Evolutionary conservation across 1,140 invertebrate genomes (phyloP), one percentile per base, ranked within the genome.

Genomic region (Oncopodura yosiiana): DNA sequence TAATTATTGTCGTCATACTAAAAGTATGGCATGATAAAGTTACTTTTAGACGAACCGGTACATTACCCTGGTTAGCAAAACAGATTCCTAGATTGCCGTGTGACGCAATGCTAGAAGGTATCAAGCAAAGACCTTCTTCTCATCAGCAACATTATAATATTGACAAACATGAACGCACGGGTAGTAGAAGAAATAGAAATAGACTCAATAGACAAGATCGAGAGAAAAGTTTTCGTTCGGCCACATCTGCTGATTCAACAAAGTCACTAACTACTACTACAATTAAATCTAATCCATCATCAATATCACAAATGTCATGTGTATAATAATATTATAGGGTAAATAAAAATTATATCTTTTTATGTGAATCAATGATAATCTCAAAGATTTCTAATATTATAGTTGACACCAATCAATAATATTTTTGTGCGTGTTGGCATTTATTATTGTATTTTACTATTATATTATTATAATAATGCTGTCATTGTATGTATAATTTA

Each of bases 11-110:
- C 14, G 37, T 58, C 9, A 27, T 58, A 18, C 32, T 19, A 6
- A 58, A 58, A 52, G 49, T 53, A n/a, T 58, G 56, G 56, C 44
- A 58, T 41, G 56, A 58, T 23, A 49, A 58, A 21, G 38, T 49
- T 26, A 52, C 18, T 30, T 58, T 52, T 48, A 21, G 49, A 6
- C 23, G 36, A 30, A 52, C 56, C 1, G 56, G 56, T 18, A 23
- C 41, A 30, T 37, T 58, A 9, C 56, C 56, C 0, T 58, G 56
- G 56, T 58, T 36, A 29, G 46, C 49, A n/a, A 34, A 41, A 32
- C 52, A 58, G 32, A 58, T 58, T 41, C 56, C 56, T 11, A 27
- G 56, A 23, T 36, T 58, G 2, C 56, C 56, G 11, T 58, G 56
- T 18, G 56, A 58, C 32, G 54, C 54, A 2, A 56, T 56, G 46